Base-by-base conservation (phyloP, 2,888 invertebrate genomes). In the Loripinus fragilis region DNA sequence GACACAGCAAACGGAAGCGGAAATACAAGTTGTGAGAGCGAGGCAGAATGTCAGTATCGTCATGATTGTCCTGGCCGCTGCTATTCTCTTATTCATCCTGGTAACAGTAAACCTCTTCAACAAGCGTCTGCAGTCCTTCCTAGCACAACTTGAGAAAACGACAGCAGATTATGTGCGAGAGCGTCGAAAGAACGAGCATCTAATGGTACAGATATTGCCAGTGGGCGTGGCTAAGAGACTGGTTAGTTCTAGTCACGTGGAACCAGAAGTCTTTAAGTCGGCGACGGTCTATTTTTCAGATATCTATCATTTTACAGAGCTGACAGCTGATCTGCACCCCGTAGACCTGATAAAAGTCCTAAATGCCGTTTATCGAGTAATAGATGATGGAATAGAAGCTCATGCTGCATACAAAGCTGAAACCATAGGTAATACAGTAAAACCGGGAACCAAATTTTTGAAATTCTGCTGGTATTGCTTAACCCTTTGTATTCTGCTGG, bases 211-310 rank as follows among this genome's bases (percentile, higher is more conserved):
- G 17, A 60, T 60, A 17, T 23, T 60, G 20, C 60, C 60, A 1
- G 1, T 33, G 3, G 33, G 60, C 20, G 33, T 60, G 30, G 60
- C 60, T 60, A 60, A 60, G 33, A 60, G 33, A 33, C 60, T 60
- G 3, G 10, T 60, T 20, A 60, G 33, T 15, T 33, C 60, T 15
- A 3, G 33, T 60, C 60, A 60, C 60, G 60, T 60, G 60, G 60
- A 33, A 17, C 60, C 60, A 23, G 60, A 60, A 33, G 17, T 60
- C 60, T 60, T 33, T 28, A 25, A 60, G 28, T 60, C 60, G 33
- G 60, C 60, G 60, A 60, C 60, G 10, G 33, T 60, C 28, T 60
- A 33, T 1, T 60, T 60, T 60, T 60, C 60, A 17, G 60, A 60
- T 33, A 20, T 60, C 10, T 33, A 60, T 20, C 28, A 60, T 10